Base-by-base conservation (phyloP, 1,140 invertebrate genomes). In the Megalopta genalis region DNA sequence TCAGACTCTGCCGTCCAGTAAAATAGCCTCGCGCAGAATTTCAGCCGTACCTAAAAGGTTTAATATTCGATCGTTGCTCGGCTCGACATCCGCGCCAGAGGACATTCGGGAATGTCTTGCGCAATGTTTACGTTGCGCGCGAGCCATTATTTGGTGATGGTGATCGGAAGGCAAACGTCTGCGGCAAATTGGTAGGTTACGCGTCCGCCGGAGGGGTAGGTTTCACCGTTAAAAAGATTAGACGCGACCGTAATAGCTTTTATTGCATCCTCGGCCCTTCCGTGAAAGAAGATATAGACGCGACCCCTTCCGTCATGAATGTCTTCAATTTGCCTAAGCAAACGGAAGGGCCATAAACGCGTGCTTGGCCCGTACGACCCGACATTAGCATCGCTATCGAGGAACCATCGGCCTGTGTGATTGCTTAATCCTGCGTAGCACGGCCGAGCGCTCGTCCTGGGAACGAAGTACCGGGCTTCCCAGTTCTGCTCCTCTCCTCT, bases 301-400 rank as follows among this genome's bases (percentile, higher is more conserved):
- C 23, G 69, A 72, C 60, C 62, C 63, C 79, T 85, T 75, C 59
- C 37, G 71, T 74, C 64, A 78, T 74, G 77, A 80, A 83, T 84
- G 78, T 87, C 85, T 85, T 87, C 80, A 83, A 86, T 87, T 87
- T 87, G 74, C 86, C 83, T 87, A 87, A 87, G 79, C 70, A 87
- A 87, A 87, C 76, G 84, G 57, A 78, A 86, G 76, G 82, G 82
- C 73, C 78, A 87, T 87, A 87, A 87, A 87, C 76, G 80, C 84
- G 84, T 86, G 84, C 77, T 86, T 77, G 86, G 87, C 87, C 89
- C 81, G 82, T 85, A 81, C 74, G 76, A 81, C 82, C 78, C 78
- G 81, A 88, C 84, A 90, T 91, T 91, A 91, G 90, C 90, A 90
- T 90, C 85, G 84, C 89, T 91, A 91, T 91, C 90, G 87, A 90